Evolutionary conservation across 2,113 vertebrate genomes (phyloP).

Genomic region (Atherinomorus stipes): DNA sequence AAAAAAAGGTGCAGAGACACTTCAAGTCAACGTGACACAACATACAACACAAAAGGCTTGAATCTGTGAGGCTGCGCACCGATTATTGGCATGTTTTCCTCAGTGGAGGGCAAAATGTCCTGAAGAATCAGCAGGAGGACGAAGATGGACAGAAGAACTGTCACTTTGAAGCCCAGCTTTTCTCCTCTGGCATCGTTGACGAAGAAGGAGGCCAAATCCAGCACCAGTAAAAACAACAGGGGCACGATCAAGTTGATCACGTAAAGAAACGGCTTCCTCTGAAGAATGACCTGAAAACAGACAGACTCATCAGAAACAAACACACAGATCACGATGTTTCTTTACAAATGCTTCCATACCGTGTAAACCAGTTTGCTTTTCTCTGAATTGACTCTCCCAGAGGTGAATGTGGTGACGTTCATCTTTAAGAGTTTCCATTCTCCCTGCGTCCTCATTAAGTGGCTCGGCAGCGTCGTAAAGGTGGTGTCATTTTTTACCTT

Average conservation of each 20-base stretch:
- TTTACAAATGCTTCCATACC: constrained; percentile 7
- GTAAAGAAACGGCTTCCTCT: constrained; percentile 80
- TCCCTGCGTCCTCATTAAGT: constrained; percentile 32
- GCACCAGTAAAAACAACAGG: constrained; percentile 72
- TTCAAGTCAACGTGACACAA: accelerated
- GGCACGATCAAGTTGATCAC: constrained; percentile 84
- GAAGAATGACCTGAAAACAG: constrained; percentile 71
- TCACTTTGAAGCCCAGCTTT: constrained; percentile 85
- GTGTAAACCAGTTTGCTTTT: neutral
- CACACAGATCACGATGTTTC: neutral
- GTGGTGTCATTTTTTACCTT: accelerated
- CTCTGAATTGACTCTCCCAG: accelerated
- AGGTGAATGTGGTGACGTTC: accelerated
- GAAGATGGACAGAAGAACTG: constrained; percentile 85
- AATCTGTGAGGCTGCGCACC: constrained; percentile 68
- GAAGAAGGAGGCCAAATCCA: constrained; percentile 84
- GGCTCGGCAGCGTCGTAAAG: accelerated
- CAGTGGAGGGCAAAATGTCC: constrained; percentile 85
- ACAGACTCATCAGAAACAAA: neutral
- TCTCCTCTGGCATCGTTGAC: constrained; percentile 72
- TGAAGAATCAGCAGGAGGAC: constrained; percentile 85
- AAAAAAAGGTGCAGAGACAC: constrained; percentile 6
- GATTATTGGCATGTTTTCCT: constrained; percentile 78
- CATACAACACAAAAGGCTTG: neutral
- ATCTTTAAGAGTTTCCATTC: constrained; percentile 58